Percentiles rank a stretch among this genome's conserved stretches.
phyloP scores from a whole-genome alignment of 2,888 invertebrate species.

The Podabrus alpinus region DNA sequence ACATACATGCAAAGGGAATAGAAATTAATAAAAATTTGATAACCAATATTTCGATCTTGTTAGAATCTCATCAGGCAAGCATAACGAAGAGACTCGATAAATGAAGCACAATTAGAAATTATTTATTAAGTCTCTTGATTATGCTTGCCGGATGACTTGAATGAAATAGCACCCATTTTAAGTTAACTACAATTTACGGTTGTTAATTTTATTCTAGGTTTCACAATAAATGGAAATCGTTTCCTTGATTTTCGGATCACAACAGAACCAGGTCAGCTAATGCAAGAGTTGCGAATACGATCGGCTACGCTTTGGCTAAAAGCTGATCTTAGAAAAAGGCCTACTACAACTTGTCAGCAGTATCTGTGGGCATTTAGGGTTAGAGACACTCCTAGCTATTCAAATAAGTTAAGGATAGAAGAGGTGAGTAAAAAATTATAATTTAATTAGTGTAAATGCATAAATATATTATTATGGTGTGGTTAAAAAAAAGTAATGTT shows the following conservation, averaged over 20 bases:
- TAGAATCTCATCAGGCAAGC: too few species aligned
- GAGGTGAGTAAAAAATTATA: constrained; percentile 56
- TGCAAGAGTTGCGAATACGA: constrained; percentile 71
- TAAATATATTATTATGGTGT: too few species aligned
- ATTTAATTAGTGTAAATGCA: constrained; percentile 8
- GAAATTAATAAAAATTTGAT: too few species aligned
- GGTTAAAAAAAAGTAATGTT: too few species aligned
- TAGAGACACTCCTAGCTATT: constrained; percentile 55
- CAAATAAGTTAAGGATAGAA: constrained; percentile 53
- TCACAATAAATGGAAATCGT: constrained; percentile 81
- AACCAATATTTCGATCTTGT: too few species aligned
- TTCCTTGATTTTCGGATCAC: constrained; percentile 83
- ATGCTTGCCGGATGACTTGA: too few species aligned
- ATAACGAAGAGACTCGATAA: too few species aligned
- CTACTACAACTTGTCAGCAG: constrained; percentile 19
- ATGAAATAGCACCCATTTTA: not conserved
- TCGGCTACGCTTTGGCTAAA: constrained; percentile 80
- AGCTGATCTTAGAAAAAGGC: constrained; percentile 60
- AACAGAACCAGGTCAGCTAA: constrained; percentile 57
- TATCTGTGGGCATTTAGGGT: constrained; percentile 44
- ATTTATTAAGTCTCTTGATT: too few species aligned
- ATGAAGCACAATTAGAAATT: too few species aligned
- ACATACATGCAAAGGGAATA: too few species aligned
- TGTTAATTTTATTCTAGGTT: constrained; percentile 63
- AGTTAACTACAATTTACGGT: not conserved